Base-by-base conservation (phyloP, 2,888 invertebrate genomes). In the Ischnura elegans region DNA sequence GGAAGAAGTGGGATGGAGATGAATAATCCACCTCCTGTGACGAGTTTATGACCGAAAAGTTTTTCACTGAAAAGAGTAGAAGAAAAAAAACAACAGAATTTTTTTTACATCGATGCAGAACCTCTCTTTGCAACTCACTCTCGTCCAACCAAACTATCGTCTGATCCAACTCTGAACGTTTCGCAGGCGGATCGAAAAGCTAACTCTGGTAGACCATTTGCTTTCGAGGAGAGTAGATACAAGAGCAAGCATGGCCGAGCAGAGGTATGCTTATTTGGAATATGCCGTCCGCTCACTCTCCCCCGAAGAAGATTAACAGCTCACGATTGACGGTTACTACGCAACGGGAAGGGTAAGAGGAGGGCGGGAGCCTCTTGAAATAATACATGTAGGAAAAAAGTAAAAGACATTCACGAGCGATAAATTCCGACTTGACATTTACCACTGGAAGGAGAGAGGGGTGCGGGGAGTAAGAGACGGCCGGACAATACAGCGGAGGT, bases 311-410 rank as follows among this genome's bases (percentile, higher is more conserved):
- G 66, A 76, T 76, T 76, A 76, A 76, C 66, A 76, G 66, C 66
- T 76, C 66, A 76, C 66, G 66, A 76, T 76, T 76, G 66, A 76
- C 66, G 66, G 66, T 76, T 29, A 76, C 61, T 76, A 76, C 66
- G 66, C 36, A 29, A 42, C 55, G 3, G 85, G 45, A 21, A 21
- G 43, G 29, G 0, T 29, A 61, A 13, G 42, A 43, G 6, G 90
- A 90, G 29, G 16, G 86, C 19, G 10, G 86, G 86, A 19, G 51
- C 16, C 16, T 2, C 16, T 3, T 13, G 51, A 8, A 8, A 8
- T 19, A 8, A 19, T 51, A 51, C 51, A 51, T 51, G 16, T 51
- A 19, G n/a, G 36, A 55, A 19, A 42, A 55, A 21, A 87, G 29
- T 42, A 86, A 86, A 61, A 90, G 66, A 25, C 43, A 21, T 42